phyloP scores from a whole-genome alignment of 2,888 invertebrate species.

The Thumatha senex region DNA sequence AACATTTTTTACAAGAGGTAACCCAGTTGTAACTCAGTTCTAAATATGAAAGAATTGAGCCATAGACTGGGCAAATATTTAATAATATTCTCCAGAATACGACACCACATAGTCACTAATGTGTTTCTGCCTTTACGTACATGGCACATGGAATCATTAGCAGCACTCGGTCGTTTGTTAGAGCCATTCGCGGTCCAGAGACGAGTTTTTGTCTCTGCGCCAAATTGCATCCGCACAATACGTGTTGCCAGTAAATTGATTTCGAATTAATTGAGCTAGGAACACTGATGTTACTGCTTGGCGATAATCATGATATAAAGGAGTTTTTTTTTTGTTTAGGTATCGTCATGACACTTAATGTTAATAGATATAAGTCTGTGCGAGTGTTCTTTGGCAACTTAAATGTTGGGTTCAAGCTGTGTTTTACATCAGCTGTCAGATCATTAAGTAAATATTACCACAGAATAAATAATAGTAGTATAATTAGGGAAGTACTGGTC shows the following conservation, averaged over 20 bases:
- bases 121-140: constrained; percentile 36
- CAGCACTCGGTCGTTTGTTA: constrained; percentile 80
- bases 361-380: background rate
- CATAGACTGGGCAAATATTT: too few species aligned
- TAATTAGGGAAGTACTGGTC: too few species aligned
- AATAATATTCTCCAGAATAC: constrained; percentile 1
- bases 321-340: constrained; percentile 1
- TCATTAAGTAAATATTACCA: too few species aligned
- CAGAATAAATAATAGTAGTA: too few species aligned
- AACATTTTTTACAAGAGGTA: too few species aligned
- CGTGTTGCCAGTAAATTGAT: constrained; percentile 75
- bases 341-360: background rate
- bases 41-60: too few species aligned
- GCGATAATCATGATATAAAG: constrained; percentile 17
- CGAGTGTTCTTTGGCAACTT: background rate
- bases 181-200: constrained; percentile 72
- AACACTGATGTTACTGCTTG: constrained; percentile 35
- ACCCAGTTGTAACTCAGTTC: too few species aligned
- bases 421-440: too few species aligned
- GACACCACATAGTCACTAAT: constrained; percentile 1
- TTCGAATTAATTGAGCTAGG: constrained; percentile 71
- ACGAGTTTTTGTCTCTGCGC: constrained; percentile 77
- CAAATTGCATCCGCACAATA: constrained; percentile 82
- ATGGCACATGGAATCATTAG: constrained; percentile 75
- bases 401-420: background rate